Evolutionary conservation across 2,113 vertebrate genomes (phyloP), one percentile per base, ranked within the genome.

Genomic region (Cheirogaleus medius): DNA sequence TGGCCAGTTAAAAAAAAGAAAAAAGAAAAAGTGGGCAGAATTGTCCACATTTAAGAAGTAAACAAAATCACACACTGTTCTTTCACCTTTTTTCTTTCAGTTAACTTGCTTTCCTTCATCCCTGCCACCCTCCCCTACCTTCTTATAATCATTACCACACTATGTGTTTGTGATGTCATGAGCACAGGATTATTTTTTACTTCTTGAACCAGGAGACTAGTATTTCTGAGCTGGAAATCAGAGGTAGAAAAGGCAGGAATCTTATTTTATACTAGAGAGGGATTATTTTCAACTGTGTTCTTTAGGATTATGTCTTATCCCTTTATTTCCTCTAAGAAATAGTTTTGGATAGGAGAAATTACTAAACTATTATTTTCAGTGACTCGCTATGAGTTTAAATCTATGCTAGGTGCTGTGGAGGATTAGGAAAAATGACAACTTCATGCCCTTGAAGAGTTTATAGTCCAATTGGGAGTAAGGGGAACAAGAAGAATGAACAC

Each of bases 141-240:
- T 34, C 86, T 91, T 82, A 87, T 64, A 89, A 63, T 97, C 95
- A 92, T 95, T 77, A 85, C 94, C 86, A 94, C 89, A 85, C 91
- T 93, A 12, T 95, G 66, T 82, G 76, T 94, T 96, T 97, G 63
- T 97, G 94, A 96, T 90, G 95, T 97, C 95, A 95, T 6, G 60
- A 91, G 56, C 69, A 90, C 86, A 90, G 89, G 25, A 74, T 94
- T 91, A 81, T 80, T 83, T 63, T 77, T 82, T 84, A 76, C 56
- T 69, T 97, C 68, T n/a, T 93, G 58, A 80, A 69, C 87, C 73
- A 94, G 77, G 29, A 90, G 74, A 56, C 15, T 78, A 21, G 54
- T 56, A 71, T 91, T 92, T 97, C 52, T 95, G 84, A 94, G 82
- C 63, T 91, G 47, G 73, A 95, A 92, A 84, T 95, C 13, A 92